These are phyloP conservation scores for Vanessa cardui DNA, from an alignment of 2,888 invertebrate genomes.

Conservation along the genomic window DNA sequence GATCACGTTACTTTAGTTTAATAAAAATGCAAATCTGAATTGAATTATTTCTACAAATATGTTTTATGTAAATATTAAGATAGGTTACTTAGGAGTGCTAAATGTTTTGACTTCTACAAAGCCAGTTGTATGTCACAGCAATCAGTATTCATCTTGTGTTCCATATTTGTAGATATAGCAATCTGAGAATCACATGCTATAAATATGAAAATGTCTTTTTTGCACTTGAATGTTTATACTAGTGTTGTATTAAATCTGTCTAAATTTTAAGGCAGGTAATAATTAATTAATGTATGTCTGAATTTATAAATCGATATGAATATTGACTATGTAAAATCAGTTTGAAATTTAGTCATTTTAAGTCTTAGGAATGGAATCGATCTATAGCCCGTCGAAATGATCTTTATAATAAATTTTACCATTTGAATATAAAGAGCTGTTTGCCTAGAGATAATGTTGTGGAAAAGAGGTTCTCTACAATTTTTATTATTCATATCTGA, in stretches of 20 bases:
- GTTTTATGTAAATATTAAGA: conserved; percentile 38
- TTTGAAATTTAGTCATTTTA: conserved; percentile 3
- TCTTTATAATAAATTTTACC: not conserved
- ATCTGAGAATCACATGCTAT: not conserved
- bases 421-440: not conserved
- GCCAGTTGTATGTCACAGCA: conserved; percentile 47
- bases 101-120: conserved; percentile 40
- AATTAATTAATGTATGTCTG: not conserved
- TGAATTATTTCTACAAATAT: conserved; percentile 27
- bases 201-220: not conserved
- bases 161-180: conserved; percentile 1
- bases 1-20: conserved; percentile 1
- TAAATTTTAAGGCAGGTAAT: not conserved
- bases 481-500: not conserved
- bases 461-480: not conserved
- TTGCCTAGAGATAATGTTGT: not conserved
- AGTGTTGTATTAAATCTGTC: not conserved
- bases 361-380: not conserved
- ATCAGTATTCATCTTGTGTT: conserved; percentile 46
- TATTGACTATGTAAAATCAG: not conserved
- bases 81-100: conserved; percentile 30
- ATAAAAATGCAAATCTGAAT: conserved; percentile 26
- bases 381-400: too few species aligned
- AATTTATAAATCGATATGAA: not conserved
- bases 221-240: not conserved